phyloP scores from a whole-genome alignment of 2,888 invertebrate genomes.

The Parnassius apollo region DNA sequence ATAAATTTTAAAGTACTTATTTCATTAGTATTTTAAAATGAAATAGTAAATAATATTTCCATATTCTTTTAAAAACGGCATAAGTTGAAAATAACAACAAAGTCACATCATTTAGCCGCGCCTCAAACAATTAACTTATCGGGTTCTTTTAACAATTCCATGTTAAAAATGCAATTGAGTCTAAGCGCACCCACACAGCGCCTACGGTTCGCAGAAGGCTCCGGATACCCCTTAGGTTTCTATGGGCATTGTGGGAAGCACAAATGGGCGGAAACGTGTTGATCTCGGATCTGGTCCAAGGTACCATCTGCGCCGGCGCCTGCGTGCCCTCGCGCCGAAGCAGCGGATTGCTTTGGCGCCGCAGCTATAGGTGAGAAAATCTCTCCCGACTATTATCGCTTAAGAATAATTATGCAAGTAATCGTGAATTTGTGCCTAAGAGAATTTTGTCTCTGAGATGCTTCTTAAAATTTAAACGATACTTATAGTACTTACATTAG shows the following conservation, averaged over 20 bases:
- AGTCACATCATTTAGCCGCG: neutral
- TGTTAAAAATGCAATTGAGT: slow-evolving; percentile 63
- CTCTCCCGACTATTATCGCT: slow-evolving; percentile 49
- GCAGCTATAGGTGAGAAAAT: slow-evolving; percentile 68
- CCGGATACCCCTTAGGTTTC: slow-evolving; percentile 39
- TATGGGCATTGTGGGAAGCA: slow-evolving; percentile 70
- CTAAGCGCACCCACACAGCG: slow-evolving; percentile 58
- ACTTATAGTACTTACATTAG: too few relatives aligned
- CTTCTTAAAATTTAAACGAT: neutral
- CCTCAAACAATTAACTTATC: slow-evolving; percentile 32
- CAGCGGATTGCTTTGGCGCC: slow-evolving; percentile 54
- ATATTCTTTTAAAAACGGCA: neutral
- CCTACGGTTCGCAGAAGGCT: slow-evolving; percentile 72
- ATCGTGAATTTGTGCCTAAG: slow-evolving; percentile 29
- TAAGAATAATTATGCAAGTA: slow-evolving; percentile 29
- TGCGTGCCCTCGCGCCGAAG: slow-evolving; percentile 39
- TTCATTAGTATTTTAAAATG: too few relatives aligned
- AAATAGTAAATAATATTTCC: too few relatives aligned
- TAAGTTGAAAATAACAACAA: neutral
- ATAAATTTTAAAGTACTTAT: too few relatives aligned
- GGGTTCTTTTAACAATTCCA: slow-evolving; percentile 43
- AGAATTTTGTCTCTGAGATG: slow-evolving; percentile 27
- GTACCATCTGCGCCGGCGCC: slow-evolving; percentile 67
- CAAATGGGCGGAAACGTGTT: slow-evolving; percentile 67
- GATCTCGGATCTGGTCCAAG: slow-evolving; percentile 39